Evolutionary conservation across 2,888 invertebrate species (phyloP).

Genomic region (Orthosia incerta): DNA sequence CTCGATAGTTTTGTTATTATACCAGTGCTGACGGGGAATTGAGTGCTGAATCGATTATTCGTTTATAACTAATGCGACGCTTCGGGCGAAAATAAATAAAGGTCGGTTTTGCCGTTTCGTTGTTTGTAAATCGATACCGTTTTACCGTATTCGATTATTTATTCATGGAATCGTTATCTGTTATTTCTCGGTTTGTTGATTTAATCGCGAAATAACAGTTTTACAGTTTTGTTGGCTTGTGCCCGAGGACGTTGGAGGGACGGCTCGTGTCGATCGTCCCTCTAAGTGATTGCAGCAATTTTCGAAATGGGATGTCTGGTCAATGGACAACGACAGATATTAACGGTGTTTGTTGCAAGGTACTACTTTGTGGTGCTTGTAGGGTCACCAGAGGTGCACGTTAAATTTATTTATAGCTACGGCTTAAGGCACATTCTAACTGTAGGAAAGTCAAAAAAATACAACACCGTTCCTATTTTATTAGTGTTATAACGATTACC

Average conservation of each 20-base stretch:
- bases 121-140: slow-evolving; percentile 68
- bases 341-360: slow-evolving; percentile 54
- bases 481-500: neutral
- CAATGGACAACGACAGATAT: slow-evolving; percentile 59
- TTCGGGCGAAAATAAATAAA: slow-evolving; percentile 78
- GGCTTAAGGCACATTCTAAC: neutral
- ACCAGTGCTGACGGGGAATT: slow-evolving; percentile 79
- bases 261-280: slow-evolving; percentile 42
- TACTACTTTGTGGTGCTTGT: slow-evolving; percentile 49
- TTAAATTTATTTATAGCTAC: slow-evolving; percentile 25
- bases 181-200: slow-evolving; percentile 63
- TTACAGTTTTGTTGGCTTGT: slow-evolving; percentile 49
- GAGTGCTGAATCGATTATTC: slow-evolving; percentile 84
- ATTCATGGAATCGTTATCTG: slow-evolving; percentile 58
- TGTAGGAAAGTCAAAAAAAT: neutral
- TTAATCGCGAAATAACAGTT: slow-evolving; percentile 62
- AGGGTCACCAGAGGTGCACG: slow-evolving; percentile 35
- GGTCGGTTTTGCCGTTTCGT: slow-evolving; percentile 45
- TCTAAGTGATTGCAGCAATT: slow-evolving; percentile 60
- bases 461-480: neutral
- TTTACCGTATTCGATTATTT: slow-evolving; percentile 68
- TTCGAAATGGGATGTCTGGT: slow-evolving; percentile 59
- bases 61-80: slow-evolving; percentile 79
- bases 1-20: slow-evolving; percentile 83
- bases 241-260: slow-evolving; percentile 51